Percentiles rank a stretch among this genome's conserved stretches.
Conservation (phyloP, 2,888 invertebrate genomes). For the Acrobasis suavella region DNA sequence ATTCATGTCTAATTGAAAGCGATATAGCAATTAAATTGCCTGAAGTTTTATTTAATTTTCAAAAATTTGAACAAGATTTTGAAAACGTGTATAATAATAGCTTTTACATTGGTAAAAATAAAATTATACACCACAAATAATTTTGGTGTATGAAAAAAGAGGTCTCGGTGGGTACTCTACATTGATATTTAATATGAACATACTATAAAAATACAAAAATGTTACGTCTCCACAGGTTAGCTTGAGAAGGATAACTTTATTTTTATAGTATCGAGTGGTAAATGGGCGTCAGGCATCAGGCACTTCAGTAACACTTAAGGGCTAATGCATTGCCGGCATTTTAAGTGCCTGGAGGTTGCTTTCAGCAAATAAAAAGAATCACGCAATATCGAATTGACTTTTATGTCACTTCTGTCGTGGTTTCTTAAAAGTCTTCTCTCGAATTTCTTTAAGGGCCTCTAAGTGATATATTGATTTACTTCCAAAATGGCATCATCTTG, state of each 20-base stretch:
- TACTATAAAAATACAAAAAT: not conserved
- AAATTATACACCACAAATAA: no score
- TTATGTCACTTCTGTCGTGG: slow-evolving; percentile 6
- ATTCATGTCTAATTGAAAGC: not conserved
- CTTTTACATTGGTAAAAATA: no score
- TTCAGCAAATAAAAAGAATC: slow-evolving; percentile 25
- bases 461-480: not conserved
- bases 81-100: no score
- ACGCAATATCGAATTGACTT: slow-evolving; percentile 11
- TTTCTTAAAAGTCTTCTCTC: slow-evolving; percentile 19
- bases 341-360: slow-evolving; percentile 20
- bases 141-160: no score
- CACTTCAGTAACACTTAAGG: slow-evolving; percentile 20
- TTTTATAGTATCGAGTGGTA: slow-evolving; percentile 14
- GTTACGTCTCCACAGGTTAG: not conserved
- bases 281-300: slow-evolving; percentile 13
- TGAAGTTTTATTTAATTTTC: not conserved
- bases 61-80: no score
- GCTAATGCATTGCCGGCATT: slow-evolving; percentile 16
- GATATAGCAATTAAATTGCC: not conserved
- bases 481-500: not conserved
- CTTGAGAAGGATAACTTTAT: not conserved
- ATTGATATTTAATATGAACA: no score
- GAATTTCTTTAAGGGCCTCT: not conserved
- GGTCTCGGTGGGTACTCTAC: no score